A percentile compares a stretch with the other conserved stretches of the same genome.
phyloP scores from a whole-genome alignment of 2,797 vertebrate genomes.

The Uromys caudimaculatus region DNA sequence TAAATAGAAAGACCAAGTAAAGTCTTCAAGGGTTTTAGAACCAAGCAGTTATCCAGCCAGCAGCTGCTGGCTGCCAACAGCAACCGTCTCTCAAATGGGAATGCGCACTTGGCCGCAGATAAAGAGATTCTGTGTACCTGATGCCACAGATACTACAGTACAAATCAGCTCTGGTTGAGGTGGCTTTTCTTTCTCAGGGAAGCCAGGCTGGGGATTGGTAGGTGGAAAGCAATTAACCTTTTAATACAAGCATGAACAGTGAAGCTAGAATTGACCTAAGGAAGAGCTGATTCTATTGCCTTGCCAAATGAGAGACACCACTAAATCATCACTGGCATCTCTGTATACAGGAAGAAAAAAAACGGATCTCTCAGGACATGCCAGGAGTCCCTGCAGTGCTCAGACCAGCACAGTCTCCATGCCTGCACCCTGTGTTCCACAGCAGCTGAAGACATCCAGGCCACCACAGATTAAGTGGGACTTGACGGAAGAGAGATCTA shows the following conservation, averaged over 20 bases:
- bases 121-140: slow-evolving; percentile 59
- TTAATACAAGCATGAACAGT: slow-evolving; percentile 66
- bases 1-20: slow-evolving; percentile 52
- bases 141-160: neutral
- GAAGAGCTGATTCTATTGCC: slow-evolving; percentile 30
- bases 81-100: slow-evolving; percentile 59
- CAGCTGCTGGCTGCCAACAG: neutral
- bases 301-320: neutral
- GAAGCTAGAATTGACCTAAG: slow-evolving; percentile 18
- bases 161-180: neutral
- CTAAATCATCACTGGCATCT: neutral
- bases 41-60: slow-evolving; percentile 53
- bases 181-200: slow-evolving; percentile 47
- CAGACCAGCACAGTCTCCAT: neutral
- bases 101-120: slow-evolving; percentile 55
- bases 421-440: neutral
- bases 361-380: neutral
- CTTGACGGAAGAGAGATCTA: neutral
- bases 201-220: neutral
- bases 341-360: neutral
- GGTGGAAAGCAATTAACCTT: slow-evolving; percentile 79
- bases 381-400: rapidly evolving
- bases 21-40: slow-evolving; percentile 67
- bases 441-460: neutral
- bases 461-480: neutral